Base-by-base conservation (phyloP, 2,797 vertebrate genomes). In the Propithecus deckenii region DNA sequence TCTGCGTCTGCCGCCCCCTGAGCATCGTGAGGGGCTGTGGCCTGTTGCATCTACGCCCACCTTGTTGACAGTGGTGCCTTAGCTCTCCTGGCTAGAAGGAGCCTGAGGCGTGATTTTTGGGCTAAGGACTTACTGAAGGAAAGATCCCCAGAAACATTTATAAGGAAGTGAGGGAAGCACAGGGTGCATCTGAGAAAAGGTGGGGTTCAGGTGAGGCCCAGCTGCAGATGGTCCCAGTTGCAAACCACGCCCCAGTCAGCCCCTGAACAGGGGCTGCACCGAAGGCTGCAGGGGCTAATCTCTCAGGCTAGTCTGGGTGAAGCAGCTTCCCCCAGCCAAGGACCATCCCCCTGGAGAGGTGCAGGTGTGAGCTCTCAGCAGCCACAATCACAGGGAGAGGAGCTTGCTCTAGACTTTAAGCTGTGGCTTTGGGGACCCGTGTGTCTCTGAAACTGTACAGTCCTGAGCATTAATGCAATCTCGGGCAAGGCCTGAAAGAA, bases 31-130 rank as follows among this genome's bases (percentile, higher is more conserved):
- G 50, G 55, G 23, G 46, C 41, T 0, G 1, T 0, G 38, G 30
- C 4, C 0, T 46, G 35, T 35, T 5, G 7, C 32, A 7, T 7
- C 22, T 4, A 14, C 2, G 0, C 4, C 55, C 9, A 25, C 30
- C 6, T n/a, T 22, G 41, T 23, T n/a, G 2, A 25, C 0, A 6
- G 30, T 18, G 2, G 17, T 63, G 32, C 15, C 79, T 65, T 61
- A 23, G 43, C 46, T 38, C 17, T 32, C 23, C 17, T 32, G 10
- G 1, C 9, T 38, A 43, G 65, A 48, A 87, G 5, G 11, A 48
- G 6, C 15, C 72, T 43, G 50, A 55, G 65, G 4, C 14, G 25
- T 7, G 13, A 48, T 30, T 38, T 23, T 15, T 17, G 38, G 35
- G 43, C 1, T 13, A 65, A 41, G 4, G 59, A 23, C 43, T 55